A percentile compares a stretch with the other conserved stretches of the same genome.
Evolutionary conservation across 2,888 invertebrate species (phyloP).

Genomic region (Isotomurus palustris): DNA sequence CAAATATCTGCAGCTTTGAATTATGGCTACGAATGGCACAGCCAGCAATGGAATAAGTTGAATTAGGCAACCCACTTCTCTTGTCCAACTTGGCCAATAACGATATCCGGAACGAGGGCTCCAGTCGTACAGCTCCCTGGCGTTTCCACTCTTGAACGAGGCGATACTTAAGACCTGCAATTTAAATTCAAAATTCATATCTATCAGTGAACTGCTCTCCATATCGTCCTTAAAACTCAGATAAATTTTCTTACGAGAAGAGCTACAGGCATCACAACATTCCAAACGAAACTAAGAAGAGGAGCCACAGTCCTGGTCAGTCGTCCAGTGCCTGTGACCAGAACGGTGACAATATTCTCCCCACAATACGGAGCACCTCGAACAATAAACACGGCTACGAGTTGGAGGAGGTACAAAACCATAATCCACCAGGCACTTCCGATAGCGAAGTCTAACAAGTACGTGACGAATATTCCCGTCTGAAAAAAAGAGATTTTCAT

Average conservation of each 20-base stretch:
- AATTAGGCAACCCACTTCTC: constrained; percentile 69
- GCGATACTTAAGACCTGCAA: constrained; percentile 61
- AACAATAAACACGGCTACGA: constrained; percentile 78
- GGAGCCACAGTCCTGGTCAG: constrained; percentile 56
- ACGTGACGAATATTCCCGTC: constrained; percentile 75
- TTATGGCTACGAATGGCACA: constrained; percentile 67
- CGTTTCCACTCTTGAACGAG: constrained; percentile 67
- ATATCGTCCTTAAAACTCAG: neutral
- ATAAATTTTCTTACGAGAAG: constrained; percentile 60
- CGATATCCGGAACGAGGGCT: constrained; percentile 58
- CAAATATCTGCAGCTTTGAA: constrained; percentile 71
- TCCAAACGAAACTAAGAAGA: constrained; percentile 78
- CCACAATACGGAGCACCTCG: constrained; percentile 81
- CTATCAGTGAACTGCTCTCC: neutral
- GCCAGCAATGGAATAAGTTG: constrained; percentile 71
- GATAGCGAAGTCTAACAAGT: constrained; percentile 77
- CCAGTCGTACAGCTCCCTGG: constrained; percentile 65
- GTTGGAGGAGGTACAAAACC: constrained; percentile 68
- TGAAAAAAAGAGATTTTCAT: constrained; percentile 48
- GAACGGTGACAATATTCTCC: constrained; percentile 62
- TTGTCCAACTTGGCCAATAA: constrained; percentile 75
- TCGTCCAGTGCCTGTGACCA: constrained; percentile 53
- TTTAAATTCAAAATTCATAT: constrained; percentile 10
- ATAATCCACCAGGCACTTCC: constrained; percentile 85
- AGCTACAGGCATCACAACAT: constrained; percentile 75